phyloP scores from a whole-genome alignment of 2,113 vertebrate genomes.

The Muntiacus reevesi region DNA sequence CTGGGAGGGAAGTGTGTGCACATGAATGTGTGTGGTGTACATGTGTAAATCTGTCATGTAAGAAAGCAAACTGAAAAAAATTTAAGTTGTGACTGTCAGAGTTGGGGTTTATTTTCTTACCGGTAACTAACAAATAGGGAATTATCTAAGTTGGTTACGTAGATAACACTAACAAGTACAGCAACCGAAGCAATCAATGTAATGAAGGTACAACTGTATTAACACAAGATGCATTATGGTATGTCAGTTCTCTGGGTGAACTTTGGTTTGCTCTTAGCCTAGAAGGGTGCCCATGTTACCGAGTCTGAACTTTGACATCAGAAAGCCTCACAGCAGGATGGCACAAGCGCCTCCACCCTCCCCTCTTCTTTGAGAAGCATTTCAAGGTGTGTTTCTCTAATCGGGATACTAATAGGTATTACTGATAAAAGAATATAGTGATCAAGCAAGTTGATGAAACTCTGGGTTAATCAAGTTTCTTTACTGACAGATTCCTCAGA shows the following conservation, averaged over 20 bases:
- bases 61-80: neutral
- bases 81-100: neutral
- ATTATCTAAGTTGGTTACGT: neutral
- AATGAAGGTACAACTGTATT: neutral
- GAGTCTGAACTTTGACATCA: neutral
- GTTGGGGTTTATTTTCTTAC: neutral
- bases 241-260: neutral
- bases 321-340: neutral
- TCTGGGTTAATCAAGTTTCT: neutral
- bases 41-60: neutral
- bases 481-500: neutral
- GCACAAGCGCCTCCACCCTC: neutral
- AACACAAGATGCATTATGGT: neutral
- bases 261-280: neutral
- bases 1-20: neutral
- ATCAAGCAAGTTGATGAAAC: neutral
- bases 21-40: neutral
- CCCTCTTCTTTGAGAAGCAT: neutral
- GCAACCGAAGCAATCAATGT: neutral
- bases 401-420: neutral
- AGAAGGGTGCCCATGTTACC: neutral
- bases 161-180: neutral
- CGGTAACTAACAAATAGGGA: neutral
- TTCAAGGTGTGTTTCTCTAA: neutral
- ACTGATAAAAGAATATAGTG: neutral